Evolutionary conservation across 2,797 vertebrate genomes (phyloP), one percentile per base, ranked within the genome.

Genomic region (Buceros bicornis): DNA sequence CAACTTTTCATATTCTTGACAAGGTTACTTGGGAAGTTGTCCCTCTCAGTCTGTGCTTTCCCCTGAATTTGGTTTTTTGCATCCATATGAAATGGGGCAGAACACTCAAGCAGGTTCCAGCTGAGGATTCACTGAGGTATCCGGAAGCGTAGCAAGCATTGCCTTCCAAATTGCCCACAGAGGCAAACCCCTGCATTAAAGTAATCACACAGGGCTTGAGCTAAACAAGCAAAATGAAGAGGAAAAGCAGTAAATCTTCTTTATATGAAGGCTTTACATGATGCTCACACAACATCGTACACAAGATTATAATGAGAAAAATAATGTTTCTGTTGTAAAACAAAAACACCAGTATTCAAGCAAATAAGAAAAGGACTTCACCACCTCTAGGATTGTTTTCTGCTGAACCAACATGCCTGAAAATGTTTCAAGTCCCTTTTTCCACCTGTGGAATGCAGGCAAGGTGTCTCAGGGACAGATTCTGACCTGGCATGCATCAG

Each of bases 221-320:
- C 37, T 90, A 95, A 92, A 62, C 37, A 60, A 62, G 54, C 35
- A 82, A 88, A 89, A 84, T 43, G 28, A 67, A 74, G 58, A 90
- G 56, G 57, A 93, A 92, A 90, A 81, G 18, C 35, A 65, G 56
- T 57, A 82, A 45, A 77, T 74, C 40, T 71, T 85, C 54, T 70
- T 89, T 93, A 88, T 71, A 35, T 61, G 42, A 90, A 83, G 48
- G 58, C 16, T 60, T 71, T 92, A 57, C 50, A 26, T 2, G 3
- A 65, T 73, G 33, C 11, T 87, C 28, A 21, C 69, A 76, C 33
- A 72, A 70, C n/a, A 76, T 11, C 33, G 14, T 51, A 73, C 8
- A 16, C 28, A 47, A 80, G 29, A 60, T 80, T 93, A 76, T 85
- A 79, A 95, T 64, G 28, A 92, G 79, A 67, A 91, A 91, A 91